These are phyloP conservation scores for Thunnus albacares DNA, from an alignment of 2,797 vertebrate species.

Conservation along the genomic window DNA sequence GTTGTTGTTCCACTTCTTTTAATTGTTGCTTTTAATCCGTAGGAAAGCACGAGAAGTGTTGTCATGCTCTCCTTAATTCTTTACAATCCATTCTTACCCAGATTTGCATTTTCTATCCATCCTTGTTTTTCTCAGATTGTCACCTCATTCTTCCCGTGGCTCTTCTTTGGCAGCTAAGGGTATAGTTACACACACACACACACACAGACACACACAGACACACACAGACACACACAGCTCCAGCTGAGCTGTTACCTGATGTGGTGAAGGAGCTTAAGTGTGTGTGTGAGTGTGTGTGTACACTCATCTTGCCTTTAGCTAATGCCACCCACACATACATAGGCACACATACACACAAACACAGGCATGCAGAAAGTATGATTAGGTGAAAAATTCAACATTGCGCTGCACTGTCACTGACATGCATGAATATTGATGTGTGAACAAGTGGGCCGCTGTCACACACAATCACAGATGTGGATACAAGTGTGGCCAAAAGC, in stretches of 20 bases:
- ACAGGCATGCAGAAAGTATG: constrained; percentile 11
- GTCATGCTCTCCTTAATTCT: constrained; percentile 30
- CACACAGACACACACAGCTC: constrained; percentile 28
- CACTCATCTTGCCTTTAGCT: constrained; percentile 31
- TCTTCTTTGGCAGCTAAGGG: constrained; percentile 31
- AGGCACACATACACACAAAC: background rate
- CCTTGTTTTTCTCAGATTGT: constrained; percentile 39
- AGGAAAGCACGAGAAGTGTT: background rate
- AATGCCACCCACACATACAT: constrained; percentile 20
- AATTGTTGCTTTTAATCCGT: constrained; percentile 22
- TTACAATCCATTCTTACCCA: background rate
- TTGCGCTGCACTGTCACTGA: constrained; percentile 4
- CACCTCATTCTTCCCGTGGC: constrained; percentile 46
- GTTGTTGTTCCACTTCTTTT: background rate
- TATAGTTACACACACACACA: constrained; percentile 7
- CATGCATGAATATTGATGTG: constrained; percentile 49
- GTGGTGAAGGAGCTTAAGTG: constrained; percentile 36
- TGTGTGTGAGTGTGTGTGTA: constrained; percentile 23
- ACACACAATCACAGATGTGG: constrained; percentile 1
- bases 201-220: constrained; percentile 20
- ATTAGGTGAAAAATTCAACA: constrained; percentile 40
- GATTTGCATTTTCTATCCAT: constrained; percentile 52
- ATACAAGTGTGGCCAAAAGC: constrained; percentile 11
- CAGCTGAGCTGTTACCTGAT: constrained; percentile 44
- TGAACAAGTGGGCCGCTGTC: background rate